Percentiles rank a stretch among this genome's conserved stretches.
phyloP scores from a whole-genome alignment of 1,140 invertebrate species.

The Diorhabda carinulata region DNA sequence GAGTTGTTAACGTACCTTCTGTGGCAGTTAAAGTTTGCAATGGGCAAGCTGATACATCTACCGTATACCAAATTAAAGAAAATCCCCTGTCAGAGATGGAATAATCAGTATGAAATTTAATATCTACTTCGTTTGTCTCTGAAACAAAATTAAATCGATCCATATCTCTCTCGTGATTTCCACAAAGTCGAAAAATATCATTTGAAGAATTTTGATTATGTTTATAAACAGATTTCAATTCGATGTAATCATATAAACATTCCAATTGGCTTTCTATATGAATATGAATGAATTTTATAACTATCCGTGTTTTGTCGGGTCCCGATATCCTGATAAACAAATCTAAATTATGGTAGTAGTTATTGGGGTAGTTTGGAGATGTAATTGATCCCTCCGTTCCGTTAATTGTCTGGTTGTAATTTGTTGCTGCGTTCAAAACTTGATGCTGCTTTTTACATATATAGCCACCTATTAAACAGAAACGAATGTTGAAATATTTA shows the following conservation, averaged over 20 bases:
- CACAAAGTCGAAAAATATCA: conserved; percentile 52
- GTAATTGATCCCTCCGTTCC: conserved; percentile 54
- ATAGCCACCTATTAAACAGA: conserved; percentile 57
- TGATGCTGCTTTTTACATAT: conserved; percentile 42
- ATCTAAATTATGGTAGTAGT: conserved; percentile 66
- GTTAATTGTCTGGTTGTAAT: conserved; percentile 52
- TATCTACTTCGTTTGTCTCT: conserved; percentile 53
- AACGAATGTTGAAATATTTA: not conserved
- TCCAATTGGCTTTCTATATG: conserved; percentile 70
- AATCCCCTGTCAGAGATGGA: conserved; percentile 64
- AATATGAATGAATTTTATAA: conserved; percentile 62
- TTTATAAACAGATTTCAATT: conserved; percentile 45
- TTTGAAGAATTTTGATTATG: conserved; percentile 15
- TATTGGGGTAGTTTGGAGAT: conserved; percentile 61
- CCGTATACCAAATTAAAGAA: conserved; percentile 60
- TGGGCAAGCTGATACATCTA: conserved; percentile 64
- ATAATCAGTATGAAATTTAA: conserved; percentile 69
- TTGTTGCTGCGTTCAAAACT: conserved; percentile 32
- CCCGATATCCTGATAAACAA: conserved; percentile 60
- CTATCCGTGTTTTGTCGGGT: conserved; percentile 58
- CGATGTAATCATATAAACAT: conserved; percentile 73
- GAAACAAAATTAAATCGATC: conserved; percentile 60
- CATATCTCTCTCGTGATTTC: conserved; percentile 53
- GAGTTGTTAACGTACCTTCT: conserved; percentile 56
- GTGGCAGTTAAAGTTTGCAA: conserved; percentile 59